phyloP scores from a whole-genome alignment of 1,140 invertebrate genomes.

The Drosophila repleta region DNA sequence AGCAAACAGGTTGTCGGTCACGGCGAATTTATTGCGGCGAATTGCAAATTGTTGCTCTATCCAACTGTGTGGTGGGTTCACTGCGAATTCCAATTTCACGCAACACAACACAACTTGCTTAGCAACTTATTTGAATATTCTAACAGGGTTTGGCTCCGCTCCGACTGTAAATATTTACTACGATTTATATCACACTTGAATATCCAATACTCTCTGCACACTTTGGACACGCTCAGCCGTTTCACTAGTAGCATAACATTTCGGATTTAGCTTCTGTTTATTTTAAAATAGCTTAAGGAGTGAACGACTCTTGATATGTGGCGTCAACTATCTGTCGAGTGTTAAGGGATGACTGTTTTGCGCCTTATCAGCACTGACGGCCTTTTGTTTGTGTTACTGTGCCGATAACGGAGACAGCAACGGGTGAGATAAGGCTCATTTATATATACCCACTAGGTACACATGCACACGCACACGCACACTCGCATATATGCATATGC shows the following conservation, averaged over 20 bases:
- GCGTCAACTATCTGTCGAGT: slow-evolving; percentile 30
- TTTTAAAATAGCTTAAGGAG: slow-evolving; percentile 20
- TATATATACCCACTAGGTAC: slow-evolving; percentile 24
- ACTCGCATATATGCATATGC: neutral
- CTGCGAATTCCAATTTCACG: slow-evolving; percentile 27
- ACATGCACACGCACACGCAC: neutral
- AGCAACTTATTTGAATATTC: slow-evolving; percentile 23
- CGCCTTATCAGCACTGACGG: slow-evolving; percentile 54
- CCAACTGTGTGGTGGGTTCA: slow-evolving; percentile 44
- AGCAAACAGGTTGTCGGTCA: slow-evolving; percentile 74
- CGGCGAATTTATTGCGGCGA: slow-evolving; percentile 61
- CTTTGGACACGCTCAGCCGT: slow-evolving; percentile 28
- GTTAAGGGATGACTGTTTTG: slow-evolving; percentile 34
- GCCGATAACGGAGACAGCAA: slow-evolving; percentile 50
- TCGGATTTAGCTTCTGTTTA: slow-evolving; percentile 29
- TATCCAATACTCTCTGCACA: slow-evolving; percentile 46
- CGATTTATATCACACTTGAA: slow-evolving; percentile 50
- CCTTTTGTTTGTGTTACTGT: slow-evolving; percentile 37
- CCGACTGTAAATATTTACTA: slow-evolving; percentile 11
- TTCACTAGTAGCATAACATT: slow-evolving; percentile 65
- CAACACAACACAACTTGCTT: slow-evolving; percentile 23
- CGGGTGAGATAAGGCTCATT: slow-evolving; percentile 37
- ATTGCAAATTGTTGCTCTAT: slow-evolving; percentile 37
- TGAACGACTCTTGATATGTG: slow-evolving; percentile 44
- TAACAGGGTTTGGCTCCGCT: neutral